Base-by-base conservation (phyloP, 2,797 vertebrate genomes). In the Otolemur crassicaudatus region DNA sequence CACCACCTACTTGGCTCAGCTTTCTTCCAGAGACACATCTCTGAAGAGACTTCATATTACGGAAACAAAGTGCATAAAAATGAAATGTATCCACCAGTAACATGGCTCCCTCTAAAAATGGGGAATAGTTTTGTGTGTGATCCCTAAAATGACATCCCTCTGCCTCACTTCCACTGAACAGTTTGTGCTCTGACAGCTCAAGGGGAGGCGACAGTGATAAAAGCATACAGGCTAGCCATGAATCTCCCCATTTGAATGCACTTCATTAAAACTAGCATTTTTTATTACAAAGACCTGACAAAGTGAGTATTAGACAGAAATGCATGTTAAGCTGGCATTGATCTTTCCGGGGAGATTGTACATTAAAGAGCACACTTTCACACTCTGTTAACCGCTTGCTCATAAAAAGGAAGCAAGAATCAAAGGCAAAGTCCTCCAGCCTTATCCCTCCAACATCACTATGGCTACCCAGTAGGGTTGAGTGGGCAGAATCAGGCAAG, bases 271-370 rank as follows among this genome's bases (percentile, higher is more conserved):
- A 97, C 70, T 58, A 96, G 89, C 60, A 3, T 92, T 95, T 97
- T 96, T 81, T 96, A 97, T 98, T 91, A 92, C 73, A 96, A 98
- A 98, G 92, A 83, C 65, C 94, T 97, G 87, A 93, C 95, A 97
- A 98, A 81, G 76, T 92, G 96, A 98, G 76, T 93, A 98, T 97
- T 96, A 94, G 92, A 94, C 83, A 98, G 97, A 98, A 96, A 94
- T 91, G 92, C 77, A 61, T 81, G 85, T 97, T 97, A 98, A 95
- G 90, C 91, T 94, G 91, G 81, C 97, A 90, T 97, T 98, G 96
- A 98, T 98, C 96, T 98, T 96, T 85, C 94, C 1, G 23, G 58
- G 93, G 93, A 94, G 97, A 72, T 60, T 86, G 81, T 86, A 91
- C 31, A 22, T 94, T 95, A 96, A 97, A 97, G 77, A 92, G 80